Base-by-base conservation (phyloP, 2,113 vertebrate genomes). In the Galemys pyrenaicus region DNA sequence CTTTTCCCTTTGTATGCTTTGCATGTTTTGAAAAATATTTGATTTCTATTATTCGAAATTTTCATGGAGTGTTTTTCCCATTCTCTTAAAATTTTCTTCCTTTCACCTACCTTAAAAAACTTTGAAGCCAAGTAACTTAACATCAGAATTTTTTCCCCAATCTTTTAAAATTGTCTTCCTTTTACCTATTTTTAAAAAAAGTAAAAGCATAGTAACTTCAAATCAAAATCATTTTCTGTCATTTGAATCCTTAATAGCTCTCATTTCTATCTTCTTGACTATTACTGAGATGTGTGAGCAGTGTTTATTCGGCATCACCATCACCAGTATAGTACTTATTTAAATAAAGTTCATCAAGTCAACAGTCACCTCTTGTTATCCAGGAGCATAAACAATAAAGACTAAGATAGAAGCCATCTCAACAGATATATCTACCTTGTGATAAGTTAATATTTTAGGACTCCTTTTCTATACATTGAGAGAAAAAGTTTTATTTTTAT, bases 181-280 rank as follows among this genome's bases (percentile, higher is more conserved):
- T 71, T 92, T 17, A 19, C 5, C 19, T 73, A 70, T 64, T 51
- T n/a, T 87, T 16, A 68, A 68, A 78, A 26, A 22, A 16, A 7
- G 51, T 68, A 37, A 85, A 70, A 6, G 44, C 49, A 60, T 56
- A 62, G 44, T 35, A 70, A 54, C 74, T 67, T 67, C 56, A 75
- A 82, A 9, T 24, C 15, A 24, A 15, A n/a, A 7, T 87, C 26
- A 54, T 4, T 37, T 16, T 81, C 37, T 15, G 51, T 24, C 9
- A 4, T 81, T 92, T 62, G 13, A 91, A 67, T 71, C 3, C 13
- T 35, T 2, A 86, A 46, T 28, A 56, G 62, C 54, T 75, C 6
- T 62, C 9, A 74, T 87, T 82, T 80, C 56, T 58, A 16, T 82
- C 75, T 93, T 95, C 28, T 67, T 79, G 60, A 87, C 17, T n/a